Evolutionary conservation across 2,888 invertebrate species (phyloP), one percentile per base, ranked within the genome.

Genomic region (Zygothrica quintamaculata): DNA sequence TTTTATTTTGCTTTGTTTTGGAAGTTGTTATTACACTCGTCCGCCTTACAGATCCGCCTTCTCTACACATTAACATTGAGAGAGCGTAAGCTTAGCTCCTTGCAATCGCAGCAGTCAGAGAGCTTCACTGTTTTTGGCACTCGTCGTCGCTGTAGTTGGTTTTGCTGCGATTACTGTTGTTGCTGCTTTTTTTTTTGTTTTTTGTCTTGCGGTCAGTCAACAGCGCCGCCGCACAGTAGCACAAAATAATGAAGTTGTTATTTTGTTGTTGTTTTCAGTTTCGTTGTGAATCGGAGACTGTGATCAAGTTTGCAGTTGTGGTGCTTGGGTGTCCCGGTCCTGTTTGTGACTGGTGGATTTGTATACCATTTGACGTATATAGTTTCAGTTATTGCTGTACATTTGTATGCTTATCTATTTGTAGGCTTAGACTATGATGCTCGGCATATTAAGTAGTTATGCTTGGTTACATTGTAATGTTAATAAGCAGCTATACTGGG

Each of bases 221-320:
- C 53, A 36, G 47, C 64, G 48, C 22, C 40, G 64, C 55, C 44
- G 62, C 84, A 80, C 79, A 80, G 79, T 80, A 80, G 79, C 79
- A 53, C 65, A 84, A 80, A 57, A 74, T 81, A 80, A 80, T 84
- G 84, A 80, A 86, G 79, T 80, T 84, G 79, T 86, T 86, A 66
- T 70, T 70, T 78, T 52, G 87, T 80, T 84, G 87, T 86, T 86
- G 66, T 66, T 70, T 78, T 48, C 57, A 52, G 42, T 52, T 36
- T 74, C 77, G 65, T 65, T 58, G 55, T 51, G 18, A 22, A 42
- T 57, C 37, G 53, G 31, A 59, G 62, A 72, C 68, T 40, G 44
- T 40, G 57, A 61, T 67, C 75, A 62, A 75, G 72, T 72, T 53
- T 39, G 29, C 18, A 51, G 36, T 44, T 22, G 33, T 55, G 43